Base-by-base conservation (phyloP, 1,140 invertebrate genomes). In the Chlorops oryzae region DNA sequence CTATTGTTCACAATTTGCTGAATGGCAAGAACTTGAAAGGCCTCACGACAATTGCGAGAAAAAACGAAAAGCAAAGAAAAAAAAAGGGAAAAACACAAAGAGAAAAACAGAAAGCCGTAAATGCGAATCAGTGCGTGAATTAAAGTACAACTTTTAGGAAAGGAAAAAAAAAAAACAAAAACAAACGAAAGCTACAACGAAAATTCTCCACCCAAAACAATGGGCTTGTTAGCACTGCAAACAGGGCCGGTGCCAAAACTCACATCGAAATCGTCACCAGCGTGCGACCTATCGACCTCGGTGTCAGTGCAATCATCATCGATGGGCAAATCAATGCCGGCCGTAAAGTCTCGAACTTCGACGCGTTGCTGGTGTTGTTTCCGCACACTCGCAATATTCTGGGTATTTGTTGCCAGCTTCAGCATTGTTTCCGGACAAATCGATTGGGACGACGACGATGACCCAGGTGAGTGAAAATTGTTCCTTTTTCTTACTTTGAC, bases 381-480 rank as follows among this genome's bases (percentile, higher is more conserved):
- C n/a, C n/a, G n/a, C n/a, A n/a, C n/a, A n/a, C n/a, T n/a, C n/a
- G n/a, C n/a, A n/a, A n/a, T 47, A 18, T 17, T 68, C 47, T 68
- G 50, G 44, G 47, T 62, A 43, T 53, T 69, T 39, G 58, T 60
- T 52, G 54, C 61, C 21, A 59, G 63, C 55, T 60, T 69, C 56
- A 62, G 52, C 53, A 59, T 58, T 37, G 58, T 62, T 59, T 65
- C 65, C 55, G 69, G 65, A 52, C 69, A 72, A 65, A 72, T 72
- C 50, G 69, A 72, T 59, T 72, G 69, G 69, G 69, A 72, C 51
- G 69, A 72, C 50, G 69, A 72, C 47, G 69, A 72, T 58, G 69
- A 72, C 70, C 69, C 69, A 70, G 69, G 69, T 72, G 57, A 69
- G 48, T 39, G 23, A 32, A 34, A 35, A 35, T 35, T 15, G n/a